Conservation (phyloP, 2,797 vertebrate species). For the Enteromius argenteus region DNA sequence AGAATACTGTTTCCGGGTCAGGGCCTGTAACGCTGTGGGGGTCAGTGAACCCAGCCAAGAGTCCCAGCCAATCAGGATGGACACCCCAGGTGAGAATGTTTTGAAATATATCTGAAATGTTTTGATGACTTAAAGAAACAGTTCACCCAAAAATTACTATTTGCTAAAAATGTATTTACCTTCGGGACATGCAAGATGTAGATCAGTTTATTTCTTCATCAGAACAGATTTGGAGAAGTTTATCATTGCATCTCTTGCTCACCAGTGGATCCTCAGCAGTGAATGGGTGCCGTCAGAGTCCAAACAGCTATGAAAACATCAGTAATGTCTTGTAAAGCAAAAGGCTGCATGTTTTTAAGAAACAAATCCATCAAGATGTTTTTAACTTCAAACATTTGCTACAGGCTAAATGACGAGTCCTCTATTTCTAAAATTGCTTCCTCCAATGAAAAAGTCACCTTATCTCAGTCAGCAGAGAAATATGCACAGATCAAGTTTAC, state of each 20-base stretch:
- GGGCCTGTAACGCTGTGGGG: conserved; percentile 78
- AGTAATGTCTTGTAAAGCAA: not conserved
- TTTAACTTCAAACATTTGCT: not conserved
- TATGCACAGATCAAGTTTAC: not conserved
- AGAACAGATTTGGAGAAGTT: not conserved
- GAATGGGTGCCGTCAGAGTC: not conserved
- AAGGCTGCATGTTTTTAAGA: not conserved
- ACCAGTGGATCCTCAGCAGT: not conserved
- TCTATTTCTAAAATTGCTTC: not conserved
- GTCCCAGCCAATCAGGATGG: conserved; percentile 77
- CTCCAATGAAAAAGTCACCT: not conserved
- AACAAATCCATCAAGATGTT: conserved; percentile 6
- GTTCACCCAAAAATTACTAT: not conserved
- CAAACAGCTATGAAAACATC: not conserved
- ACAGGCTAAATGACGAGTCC: not conserved
- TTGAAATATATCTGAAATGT: not conserved
- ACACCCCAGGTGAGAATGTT: conserved; percentile 69
- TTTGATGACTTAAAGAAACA: not conserved
- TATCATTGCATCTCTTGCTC: not conserved
- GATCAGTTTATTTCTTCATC: not conserved
- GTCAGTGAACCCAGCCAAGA: conserved; percentile 77
- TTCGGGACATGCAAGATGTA: not conserved
- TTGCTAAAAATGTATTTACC: not conserved
- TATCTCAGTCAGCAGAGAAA: not conserved
- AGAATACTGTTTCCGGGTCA: conserved; percentile 79